These are phyloP conservation scores for Quiscalus mexicanus DNA, from an alignment of 2,113 vertebrate species.

Conservation along the genomic window DNA sequence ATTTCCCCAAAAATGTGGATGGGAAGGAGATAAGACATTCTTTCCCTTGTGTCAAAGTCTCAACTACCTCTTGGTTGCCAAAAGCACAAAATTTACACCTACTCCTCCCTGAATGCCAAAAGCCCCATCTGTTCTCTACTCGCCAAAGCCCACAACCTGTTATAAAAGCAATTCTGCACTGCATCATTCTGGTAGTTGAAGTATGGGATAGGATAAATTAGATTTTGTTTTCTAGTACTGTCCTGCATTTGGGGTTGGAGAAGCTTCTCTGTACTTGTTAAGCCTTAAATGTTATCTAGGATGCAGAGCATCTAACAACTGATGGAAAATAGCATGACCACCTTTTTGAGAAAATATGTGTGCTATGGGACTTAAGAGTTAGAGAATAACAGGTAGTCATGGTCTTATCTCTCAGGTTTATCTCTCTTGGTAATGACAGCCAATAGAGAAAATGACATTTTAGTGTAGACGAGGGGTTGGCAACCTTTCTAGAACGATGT, in stretches of 20 bases:
- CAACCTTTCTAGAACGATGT: slow-evolving; percentile 9
- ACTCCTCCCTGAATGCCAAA: slow-evolving; percentile 54
- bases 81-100: slow-evolving; percentile 61
- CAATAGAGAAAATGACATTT: slow-evolving; percentile 29
- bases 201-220: not conserved
- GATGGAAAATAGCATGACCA: not conserved
- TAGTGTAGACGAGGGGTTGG: slow-evolving; percentile 3
- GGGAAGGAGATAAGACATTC: slow-evolving; percentile 16
- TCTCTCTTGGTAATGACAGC: not conserved
- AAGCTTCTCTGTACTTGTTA: not conserved
- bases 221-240: not conserved
- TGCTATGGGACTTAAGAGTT: not conserved
- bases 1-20: slow-evolving; percentile 3
- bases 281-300: not conserved
- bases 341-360: not conserved
- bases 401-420: not conserved
- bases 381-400: not conserved
- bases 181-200: slow-evolving; percentile 34
- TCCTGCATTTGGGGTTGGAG: not conserved
- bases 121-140: slow-evolving; percentile 60
- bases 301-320: not conserved
- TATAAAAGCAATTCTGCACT: slow-evolving; percentile 40
- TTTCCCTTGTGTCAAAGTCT: slow-evolving; percentile 51
- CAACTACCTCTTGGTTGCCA: slow-evolving; percentile 55
- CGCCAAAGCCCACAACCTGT: slow-evolving; percentile 55